phyloP scores from a whole-genome alignment of 1,140 invertebrate genomes.

The Fopius arisanus region DNA sequence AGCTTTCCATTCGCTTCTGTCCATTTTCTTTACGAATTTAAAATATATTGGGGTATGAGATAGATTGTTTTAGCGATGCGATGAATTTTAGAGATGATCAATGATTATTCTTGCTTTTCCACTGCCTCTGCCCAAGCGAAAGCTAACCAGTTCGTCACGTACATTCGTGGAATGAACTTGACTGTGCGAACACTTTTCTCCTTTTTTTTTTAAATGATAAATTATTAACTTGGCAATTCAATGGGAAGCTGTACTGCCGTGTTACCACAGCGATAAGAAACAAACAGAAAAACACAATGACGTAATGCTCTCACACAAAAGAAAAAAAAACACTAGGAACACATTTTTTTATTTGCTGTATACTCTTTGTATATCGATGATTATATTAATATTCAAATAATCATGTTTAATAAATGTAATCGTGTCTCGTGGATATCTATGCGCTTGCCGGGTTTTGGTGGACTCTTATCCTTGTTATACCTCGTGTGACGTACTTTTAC shows the following conservation, averaged over 20 bases:
- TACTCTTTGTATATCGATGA: slow-evolving; percentile 54
- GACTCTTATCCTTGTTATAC: slow-evolving; percentile 58
- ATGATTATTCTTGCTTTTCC: slow-evolving; percentile 31
- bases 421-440: slow-evolving; percentile 64
- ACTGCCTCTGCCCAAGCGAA: slow-evolving; percentile 49
- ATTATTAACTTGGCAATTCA: neutral
- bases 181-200: slow-evolving; percentile 24
- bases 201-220: slow-evolving; percentile 22
- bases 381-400: slow-evolving; percentile 60
- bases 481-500: slow-evolving; percentile 62
- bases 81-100: neutral
- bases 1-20: slow-evolving; percentile 32
- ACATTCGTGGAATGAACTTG: neutral
- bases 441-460: slow-evolving; percentile 63
- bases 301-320: slow-evolving; percentile 9
- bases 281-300: neutral
- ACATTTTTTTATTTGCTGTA: slow-evolving; percentile 39
- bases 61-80: neutral
- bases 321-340: neutral
- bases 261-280: neutral
- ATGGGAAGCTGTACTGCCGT: neutral
- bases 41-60: no score
- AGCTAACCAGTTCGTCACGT: slow-evolving; percentile 43
- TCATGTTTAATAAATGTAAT: slow-evolving; percentile 66
- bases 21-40: slow-evolving; percentile 22